Percentiles rank a stretch among this genome's conserved stretches.
phyloP scores from a whole-genome alignment of 35 echinoderm and acorn worm species.

The Heliocidaris erythrogramma region DNA sequence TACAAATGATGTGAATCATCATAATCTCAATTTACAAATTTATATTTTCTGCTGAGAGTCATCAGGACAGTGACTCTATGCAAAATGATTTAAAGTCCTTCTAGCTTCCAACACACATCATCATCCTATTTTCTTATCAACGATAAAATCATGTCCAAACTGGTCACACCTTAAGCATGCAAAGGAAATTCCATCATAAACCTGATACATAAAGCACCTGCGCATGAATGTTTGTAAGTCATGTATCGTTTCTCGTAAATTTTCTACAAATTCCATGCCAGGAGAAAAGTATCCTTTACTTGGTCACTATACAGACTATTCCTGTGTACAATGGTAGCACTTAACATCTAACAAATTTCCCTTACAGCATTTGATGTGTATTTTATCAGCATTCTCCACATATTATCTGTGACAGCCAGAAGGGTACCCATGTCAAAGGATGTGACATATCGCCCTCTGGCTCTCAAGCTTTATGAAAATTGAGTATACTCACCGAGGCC shows the following conservation, averaged over 20 bases:
- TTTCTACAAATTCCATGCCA: background rate
- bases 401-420: too few relatives aligned
- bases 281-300: background rate
- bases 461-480: background rate
- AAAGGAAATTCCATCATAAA: background rate
- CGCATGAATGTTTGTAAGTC: background rate
- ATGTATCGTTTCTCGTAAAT: background rate
- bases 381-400: too few relatives aligned
- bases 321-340: background rate
- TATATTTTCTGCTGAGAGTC: too few relatives aligned
- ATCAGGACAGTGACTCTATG: too few relatives aligned
- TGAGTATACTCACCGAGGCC: constrained; percentile 48
- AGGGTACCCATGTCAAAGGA: too few relatives aligned
- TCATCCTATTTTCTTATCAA: background rate
- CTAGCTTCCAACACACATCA: too few relatives aligned
- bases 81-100: too few relatives aligned
- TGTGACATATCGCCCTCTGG: too few relatives aligned
- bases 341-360: too few relatives aligned
- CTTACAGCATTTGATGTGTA: too few relatives aligned
- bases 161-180: background rate
- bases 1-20: too few relatives aligned
- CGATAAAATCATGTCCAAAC: background rate
- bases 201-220: background rate
- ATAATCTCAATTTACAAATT: too few relatives aligned
- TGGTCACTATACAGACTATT: background rate